Percentiles rank a stretch among this genome's conserved stretches.
These are phyloP conservation scores for Mya arenaria DNA, from an alignment of 1,140 invertebrate species.

Conservation along the genomic window DNA sequence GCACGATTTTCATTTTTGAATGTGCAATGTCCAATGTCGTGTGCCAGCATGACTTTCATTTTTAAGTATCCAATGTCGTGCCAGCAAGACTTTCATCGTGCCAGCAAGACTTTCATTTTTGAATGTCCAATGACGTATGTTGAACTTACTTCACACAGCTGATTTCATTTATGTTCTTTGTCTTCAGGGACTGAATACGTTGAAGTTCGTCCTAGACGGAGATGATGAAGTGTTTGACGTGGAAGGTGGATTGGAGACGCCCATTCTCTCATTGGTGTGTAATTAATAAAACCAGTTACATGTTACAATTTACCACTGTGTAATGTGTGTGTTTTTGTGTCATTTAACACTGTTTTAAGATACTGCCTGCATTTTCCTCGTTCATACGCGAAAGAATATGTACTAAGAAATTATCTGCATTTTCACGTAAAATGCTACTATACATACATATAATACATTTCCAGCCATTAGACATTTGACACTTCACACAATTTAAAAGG, in stretches of 20 bases:
- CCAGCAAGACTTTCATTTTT: no score
- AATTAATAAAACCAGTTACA: neutral
- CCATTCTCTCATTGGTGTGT: constrained; percentile 47
- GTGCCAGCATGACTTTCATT: no score
- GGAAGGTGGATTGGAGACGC: constrained; percentile 5
- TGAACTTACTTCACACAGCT: neutral
- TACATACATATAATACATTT: no score
- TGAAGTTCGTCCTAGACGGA: constrained; percentile 43
- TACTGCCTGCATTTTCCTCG: neutral
- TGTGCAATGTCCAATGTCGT: no score
- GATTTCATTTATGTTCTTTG: neutral
- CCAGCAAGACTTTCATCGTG: no score
- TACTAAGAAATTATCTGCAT: no score
- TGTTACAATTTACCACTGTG: neutral
- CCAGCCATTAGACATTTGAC: no score
- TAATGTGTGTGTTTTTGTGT: neutral
- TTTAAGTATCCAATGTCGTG: no score
- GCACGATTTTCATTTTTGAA: no score
- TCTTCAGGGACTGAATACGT: constrained; percentile 47
- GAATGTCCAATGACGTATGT: no score
- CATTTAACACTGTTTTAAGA: neutral
- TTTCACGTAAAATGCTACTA: no score
- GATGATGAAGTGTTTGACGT: constrained; percentile 50
- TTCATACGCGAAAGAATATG: neutral
- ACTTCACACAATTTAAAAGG: no score